These are phyloP conservation scores for Tetrax tetrax DNA, from an alignment of 2,113 vertebrate species.

Conservation along the genomic window DNA sequence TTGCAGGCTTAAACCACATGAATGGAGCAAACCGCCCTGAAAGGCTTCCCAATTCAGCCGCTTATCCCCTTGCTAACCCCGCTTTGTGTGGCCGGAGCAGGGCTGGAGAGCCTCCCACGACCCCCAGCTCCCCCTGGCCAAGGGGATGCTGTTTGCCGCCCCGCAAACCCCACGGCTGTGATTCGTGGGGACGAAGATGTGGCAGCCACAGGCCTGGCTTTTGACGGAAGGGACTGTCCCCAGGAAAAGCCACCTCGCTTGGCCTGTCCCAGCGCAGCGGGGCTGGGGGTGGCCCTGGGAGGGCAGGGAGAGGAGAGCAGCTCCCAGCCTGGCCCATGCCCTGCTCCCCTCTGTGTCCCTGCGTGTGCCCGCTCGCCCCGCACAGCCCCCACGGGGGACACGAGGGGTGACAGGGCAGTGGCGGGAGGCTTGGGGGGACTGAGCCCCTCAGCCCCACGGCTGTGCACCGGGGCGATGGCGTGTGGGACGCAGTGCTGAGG, in stretches of 20 bases:
- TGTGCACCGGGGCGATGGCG: background rate
- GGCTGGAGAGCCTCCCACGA: background rate
- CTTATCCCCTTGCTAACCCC: background rate
- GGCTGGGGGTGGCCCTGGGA: background rate
- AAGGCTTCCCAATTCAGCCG: background rate
- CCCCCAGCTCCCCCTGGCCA: background rate
- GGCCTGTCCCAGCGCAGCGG: background rate
- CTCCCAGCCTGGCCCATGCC: background rate
- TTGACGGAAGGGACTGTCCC: background rate
- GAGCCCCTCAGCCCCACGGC: background rate
- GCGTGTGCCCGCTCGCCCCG: rapidly evolving
- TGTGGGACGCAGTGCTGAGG: rapidly evolving
- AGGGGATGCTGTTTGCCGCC: background rate
- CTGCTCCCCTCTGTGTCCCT: rapidly evolving
- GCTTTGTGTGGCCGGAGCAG: background rate
- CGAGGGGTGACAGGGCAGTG: too few species aligned
- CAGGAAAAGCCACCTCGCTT: background rate
- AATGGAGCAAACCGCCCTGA: background rate
- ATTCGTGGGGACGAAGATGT: background rate
- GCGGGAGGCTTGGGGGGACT: background rate
- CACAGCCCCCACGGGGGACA: background rate
- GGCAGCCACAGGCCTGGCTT: background rate
- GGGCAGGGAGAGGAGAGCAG: background rate
- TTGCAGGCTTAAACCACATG: background rate
- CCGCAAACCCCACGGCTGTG: rapidly evolving